Percentiles rank a stretch among this genome's conserved stretches.
Evolutionary conservation across 2,113 vertebrate species (phyloP).

Genomic region (Protomyctophum bolini): DNA sequence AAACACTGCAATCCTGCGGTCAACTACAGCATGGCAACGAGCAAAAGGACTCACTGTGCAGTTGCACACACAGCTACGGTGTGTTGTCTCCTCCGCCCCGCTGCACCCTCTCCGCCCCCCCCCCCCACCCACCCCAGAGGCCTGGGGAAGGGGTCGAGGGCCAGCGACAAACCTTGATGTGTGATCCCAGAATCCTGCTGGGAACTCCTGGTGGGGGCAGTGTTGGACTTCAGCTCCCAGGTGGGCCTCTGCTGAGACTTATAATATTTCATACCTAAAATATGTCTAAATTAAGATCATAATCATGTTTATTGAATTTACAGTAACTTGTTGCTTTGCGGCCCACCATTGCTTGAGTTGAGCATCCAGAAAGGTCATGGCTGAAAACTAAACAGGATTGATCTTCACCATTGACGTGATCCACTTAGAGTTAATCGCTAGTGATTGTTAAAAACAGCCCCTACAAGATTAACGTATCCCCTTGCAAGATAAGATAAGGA

Average conservation of each 20-base stretch:
- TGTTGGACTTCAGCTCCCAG: constrained; percentile 55
- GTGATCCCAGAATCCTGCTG: constrained; percentile 66
- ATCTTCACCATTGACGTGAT: constrained; percentile 2
- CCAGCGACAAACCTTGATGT: constrained; percentile 72
- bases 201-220: constrained; percentile 67
- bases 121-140: constrained; percentile 56
- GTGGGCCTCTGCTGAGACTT: constrained; percentile 31
- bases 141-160: constrained; percentile 64
- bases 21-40: constrained; percentile 76
- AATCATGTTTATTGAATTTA: constrained; percentile 30
- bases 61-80: constrained; percentile 78
- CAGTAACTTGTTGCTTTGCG: constrained; percentile 9
- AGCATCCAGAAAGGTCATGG: background rate
- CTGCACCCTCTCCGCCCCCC: constrained; percentile 57
- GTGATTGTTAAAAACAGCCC: no score
- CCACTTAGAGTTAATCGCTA: background rate
- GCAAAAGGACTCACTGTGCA: constrained; percentile 83
- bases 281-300: constrained; percentile 50
- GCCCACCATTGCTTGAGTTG: background rate
- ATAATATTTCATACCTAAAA: constrained; percentile 38
- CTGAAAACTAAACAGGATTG: background rate
- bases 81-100: constrained; percentile 73
- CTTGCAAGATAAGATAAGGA: no score
- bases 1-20: constrained; percentile 83
- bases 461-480: no score